Evolutionary conservation across 2,797 vertebrate species (phyloP), one percentile per base, ranked within the genome.

Genomic region (Mormyrus proboscirostris): DNA sequence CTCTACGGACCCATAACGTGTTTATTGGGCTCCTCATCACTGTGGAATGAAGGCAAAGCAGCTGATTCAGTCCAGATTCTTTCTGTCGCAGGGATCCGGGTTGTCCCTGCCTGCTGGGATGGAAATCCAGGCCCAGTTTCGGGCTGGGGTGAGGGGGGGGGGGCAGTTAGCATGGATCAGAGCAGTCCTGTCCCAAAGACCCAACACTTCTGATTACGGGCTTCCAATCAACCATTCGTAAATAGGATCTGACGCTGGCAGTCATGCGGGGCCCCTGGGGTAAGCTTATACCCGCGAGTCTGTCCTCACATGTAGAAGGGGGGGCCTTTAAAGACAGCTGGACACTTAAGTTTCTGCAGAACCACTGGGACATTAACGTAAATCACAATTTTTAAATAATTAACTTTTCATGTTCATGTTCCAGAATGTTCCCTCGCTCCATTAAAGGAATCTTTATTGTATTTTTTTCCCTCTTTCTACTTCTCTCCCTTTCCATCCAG

Each of bases 161-260:
- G 91, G 57, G 2, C 6, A 8, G n/a, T 62, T 62, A 92, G 84
- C 83, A 84, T 88, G 90, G 92, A 90, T 92, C 90, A 87, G 89
- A 89, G 91, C n/a, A 87, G 82, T 92, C 91, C 92, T 92, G 93
- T 91, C 91, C 91, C 91, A 92, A 92, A 92, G 91, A 90, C 90
- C 92, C 90, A 89, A 91, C 92, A 91, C 91, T 91, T 92, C 49
- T 92, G 90, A 92, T 92, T 92, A 88, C 87, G 87, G 91, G 91
- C 90, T 88, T 89, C 88, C 57, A 33, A 90, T 89, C 90, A 92
- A 92, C 91, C 91, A 92, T 91, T 65, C 88, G 44, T 92, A 89
- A 92, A 92, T 90, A 79, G 89, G 88, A 89, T 88, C 89, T 91
- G 83, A 91, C 62, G 85, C 91, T 90, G 90, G 91, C 88, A 90